Percentiles rank a stretch among this genome's conserved stretches.
Conservation (phyloP, 1,140 invertebrate genomes). For the Pararge aegeria region DNA sequence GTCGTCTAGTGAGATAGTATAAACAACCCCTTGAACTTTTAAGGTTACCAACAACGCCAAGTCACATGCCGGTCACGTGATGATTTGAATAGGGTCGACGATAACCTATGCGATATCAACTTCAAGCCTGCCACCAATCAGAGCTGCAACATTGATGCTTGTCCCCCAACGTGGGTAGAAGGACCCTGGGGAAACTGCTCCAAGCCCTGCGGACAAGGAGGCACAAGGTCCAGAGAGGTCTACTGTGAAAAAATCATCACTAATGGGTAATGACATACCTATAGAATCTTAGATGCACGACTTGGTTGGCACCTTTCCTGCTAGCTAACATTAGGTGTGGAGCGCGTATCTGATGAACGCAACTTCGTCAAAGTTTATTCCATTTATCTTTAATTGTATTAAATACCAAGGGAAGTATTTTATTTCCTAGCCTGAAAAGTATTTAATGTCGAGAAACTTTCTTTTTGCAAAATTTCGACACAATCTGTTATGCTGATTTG, state of each 20-base stretch:
- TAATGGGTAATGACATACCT: slow-evolving; percentile 76
- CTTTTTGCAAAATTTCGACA: too few relatives aligned
- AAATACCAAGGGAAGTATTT: too few relatives aligned
- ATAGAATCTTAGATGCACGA: not conserved
- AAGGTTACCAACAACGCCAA: slow-evolving; percentile 87
- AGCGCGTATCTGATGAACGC: too few relatives aligned
- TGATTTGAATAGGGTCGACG: slow-evolving; percentile 85
- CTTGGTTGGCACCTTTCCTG: too few relatives aligned
- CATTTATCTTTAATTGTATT: too few relatives aligned
- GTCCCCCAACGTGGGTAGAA: slow-evolving; percentile 90
- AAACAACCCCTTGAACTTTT: too few relatives aligned
- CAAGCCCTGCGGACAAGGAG: slow-evolving; percentile 88
- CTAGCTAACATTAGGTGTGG: too few relatives aligned
- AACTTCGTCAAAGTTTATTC: too few relatives aligned
- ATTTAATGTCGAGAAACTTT: too few relatives aligned
- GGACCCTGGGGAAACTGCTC: slow-evolving; percentile 92
- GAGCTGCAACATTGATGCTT: slow-evolving; percentile 88
- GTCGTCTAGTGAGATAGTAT: too few relatives aligned
- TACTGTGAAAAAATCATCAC: slow-evolving; percentile 88
- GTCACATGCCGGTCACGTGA: slow-evolving; percentile 86
- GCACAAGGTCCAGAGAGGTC: slow-evolving; percentile 85
- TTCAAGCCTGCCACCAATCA: slow-evolving; percentile 85
- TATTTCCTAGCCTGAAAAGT: too few relatives aligned
- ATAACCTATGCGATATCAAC: slow-evolving; percentile 88
- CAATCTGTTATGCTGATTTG: too few relatives aligned